Evolutionary conservation across 2,888 invertebrate species (phyloP).

Genomic region (Lycaena phlaeas): DNA sequence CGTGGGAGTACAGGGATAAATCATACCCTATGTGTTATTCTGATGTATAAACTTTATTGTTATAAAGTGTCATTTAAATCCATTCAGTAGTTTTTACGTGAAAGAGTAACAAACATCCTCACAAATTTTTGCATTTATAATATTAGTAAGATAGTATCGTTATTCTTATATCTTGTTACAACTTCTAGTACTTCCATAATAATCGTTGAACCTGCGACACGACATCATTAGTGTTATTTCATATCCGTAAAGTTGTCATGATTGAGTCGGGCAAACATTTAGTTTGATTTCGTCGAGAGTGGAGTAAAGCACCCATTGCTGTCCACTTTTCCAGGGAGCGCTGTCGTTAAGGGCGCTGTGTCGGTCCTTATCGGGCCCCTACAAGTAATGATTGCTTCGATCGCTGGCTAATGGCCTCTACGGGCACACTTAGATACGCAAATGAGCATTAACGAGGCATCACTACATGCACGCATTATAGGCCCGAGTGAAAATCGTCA

Average conservation of each 20-base stretch:
- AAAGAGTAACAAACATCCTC: too few relatives aligned
- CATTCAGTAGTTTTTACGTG: too few relatives aligned
- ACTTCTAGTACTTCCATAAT: too few relatives aligned
- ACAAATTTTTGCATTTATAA: too few relatives aligned
- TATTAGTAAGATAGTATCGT: too few relatives aligned
- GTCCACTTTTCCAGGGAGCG: conserved; percentile 48
- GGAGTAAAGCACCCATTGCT: conserved; percentile 36
- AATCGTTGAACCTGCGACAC: too few relatives aligned
- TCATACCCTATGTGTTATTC: too few relatives aligned
- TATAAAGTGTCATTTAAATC: too few relatives aligned
- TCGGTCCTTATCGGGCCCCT: conserved; percentile 56
- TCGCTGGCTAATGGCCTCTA: conserved; percentile 67
- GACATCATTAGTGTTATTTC: too few relatives aligned
- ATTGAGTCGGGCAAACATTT: conserved; percentile 2
- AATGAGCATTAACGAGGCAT: conserved; percentile 62
- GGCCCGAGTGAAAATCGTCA: conserved; percentile 16
- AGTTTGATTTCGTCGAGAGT: conserved; percentile 14
- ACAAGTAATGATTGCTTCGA: conserved; percentile 68
- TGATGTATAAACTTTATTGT: too few relatives aligned
- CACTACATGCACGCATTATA: conserved; percentile 35
- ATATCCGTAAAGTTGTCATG: not conserved
- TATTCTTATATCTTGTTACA: too few relatives aligned
- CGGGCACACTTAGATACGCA: conserved; percentile 70
- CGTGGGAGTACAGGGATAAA: too few relatives aligned
- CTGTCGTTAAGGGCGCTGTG: conserved; percentile 53